phyloP scores from a whole-genome alignment of 1,140 invertebrate species.

The Drosophila mojavensis region DNA sequence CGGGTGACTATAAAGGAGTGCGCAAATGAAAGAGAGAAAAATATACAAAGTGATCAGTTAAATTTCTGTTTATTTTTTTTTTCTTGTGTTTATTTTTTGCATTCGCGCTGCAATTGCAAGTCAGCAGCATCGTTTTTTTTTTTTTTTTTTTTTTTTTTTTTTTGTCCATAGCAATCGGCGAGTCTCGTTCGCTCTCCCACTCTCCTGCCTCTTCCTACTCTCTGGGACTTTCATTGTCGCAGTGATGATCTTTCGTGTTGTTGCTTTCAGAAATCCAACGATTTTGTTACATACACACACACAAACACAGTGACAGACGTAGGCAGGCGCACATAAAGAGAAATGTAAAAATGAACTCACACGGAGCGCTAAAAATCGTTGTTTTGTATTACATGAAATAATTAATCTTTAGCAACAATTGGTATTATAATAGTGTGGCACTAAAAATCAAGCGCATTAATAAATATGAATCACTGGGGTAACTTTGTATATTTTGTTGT shows the following conservation, averaged over 20 bases:
- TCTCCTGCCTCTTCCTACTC: slow-evolving; percentile 10
- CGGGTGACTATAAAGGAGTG: slow-evolving; percentile 5
- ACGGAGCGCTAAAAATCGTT: slow-evolving; percentile 48
- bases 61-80: slow-evolving; percentile 19
- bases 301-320: not conserved
- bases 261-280: slow-evolving; percentile 40
- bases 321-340: slow-evolving; percentile 29
- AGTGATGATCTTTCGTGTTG: slow-evolving; percentile 34
- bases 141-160: no score
- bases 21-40: slow-evolving; percentile 1
- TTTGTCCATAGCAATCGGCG: not conserved
- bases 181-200: not conserved
- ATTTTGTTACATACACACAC: slow-evolving; percentile 30
- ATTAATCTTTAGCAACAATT: slow-evolving; percentile 12
- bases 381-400: slow-evolving; percentile 15
- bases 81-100: slow-evolving; percentile 34
- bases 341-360: slow-evolving; percentile 49
- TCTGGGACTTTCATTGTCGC: slow-evolving; percentile 16
- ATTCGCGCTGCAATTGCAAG: slow-evolving; percentile 32
- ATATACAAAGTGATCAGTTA: slow-evolving; percentile 11
- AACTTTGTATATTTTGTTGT: slow-evolving; percentile 29
- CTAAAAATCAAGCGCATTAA: no score
- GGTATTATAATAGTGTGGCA: slow-evolving; percentile 1
- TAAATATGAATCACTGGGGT: not conserved
- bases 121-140: slow-evolving; percentile 14